These are phyloP conservation scores for Oreotrochilus melanogaster DNA, from an alignment of 2,113 vertebrate genomes.

Conservation along the genomic window DNA sequence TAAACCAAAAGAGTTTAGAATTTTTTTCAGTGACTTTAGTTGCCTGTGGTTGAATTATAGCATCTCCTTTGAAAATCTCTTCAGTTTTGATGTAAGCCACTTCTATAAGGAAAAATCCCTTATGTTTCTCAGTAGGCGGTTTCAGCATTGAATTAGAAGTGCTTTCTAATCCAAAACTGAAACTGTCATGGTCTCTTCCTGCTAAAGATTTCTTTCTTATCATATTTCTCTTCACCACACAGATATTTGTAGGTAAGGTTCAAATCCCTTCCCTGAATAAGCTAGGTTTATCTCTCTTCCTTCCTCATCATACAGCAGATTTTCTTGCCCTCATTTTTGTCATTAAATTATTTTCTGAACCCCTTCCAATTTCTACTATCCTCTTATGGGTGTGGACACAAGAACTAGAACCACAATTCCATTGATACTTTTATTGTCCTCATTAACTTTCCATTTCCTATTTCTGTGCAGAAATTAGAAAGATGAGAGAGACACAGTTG, in stretches of 20 bases:
- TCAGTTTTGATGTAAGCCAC: background rate
- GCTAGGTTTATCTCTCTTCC: background rate
- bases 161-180: background rate
- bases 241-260: background rate
- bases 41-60: background rate
- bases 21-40: background rate
- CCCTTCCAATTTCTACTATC: background rate
- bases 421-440: background rate
- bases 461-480: background rate
- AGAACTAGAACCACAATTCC: background rate
- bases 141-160: constrained; percentile 9
- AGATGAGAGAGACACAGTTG: background rate
- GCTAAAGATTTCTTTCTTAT: background rate
- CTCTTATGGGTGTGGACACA: background rate
- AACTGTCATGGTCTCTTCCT: background rate
- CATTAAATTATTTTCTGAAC: background rate
- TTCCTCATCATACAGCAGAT: background rate
- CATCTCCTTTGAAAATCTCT: constrained; percentile 17
- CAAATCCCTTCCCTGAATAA: background rate
- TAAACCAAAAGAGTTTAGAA: background rate
- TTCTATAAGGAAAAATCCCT: background rate
- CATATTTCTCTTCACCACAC: background rate
- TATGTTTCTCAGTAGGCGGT: background rate
- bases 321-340: background rate
- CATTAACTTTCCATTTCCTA: background rate